These are phyloP conservation scores for Drosophila birchii DNA, from an alignment of 2,888 invertebrate genomes.

Conservation along the genomic window DNA sequence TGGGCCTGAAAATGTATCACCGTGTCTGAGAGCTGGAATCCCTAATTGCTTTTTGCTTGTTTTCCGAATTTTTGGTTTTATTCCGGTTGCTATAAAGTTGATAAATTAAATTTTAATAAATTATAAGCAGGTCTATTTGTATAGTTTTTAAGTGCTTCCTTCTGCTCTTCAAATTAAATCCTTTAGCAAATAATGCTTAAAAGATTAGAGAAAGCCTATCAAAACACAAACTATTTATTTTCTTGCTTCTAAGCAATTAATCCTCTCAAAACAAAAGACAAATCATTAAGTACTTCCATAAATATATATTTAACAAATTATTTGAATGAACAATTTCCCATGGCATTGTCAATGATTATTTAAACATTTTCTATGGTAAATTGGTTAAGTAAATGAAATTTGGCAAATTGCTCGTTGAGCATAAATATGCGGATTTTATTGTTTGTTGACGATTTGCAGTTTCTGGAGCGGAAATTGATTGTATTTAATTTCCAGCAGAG, in stretches of 20 bases:
- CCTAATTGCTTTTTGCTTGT: slow-evolving; percentile 23
- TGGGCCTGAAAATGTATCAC: slow-evolving; percentile 18
- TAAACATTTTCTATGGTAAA: slow-evolving; percentile 44
- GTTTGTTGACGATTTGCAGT: slow-evolving; percentile 56
- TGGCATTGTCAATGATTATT: slow-evolving; percentile 34
- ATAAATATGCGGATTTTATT: slow-evolving; percentile 51
- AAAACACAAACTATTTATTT: background rate
- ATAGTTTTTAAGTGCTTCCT: background rate
- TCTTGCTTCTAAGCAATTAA: slow-evolving; percentile 3
- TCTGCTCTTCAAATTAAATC: background rate
- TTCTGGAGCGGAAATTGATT: slow-evolving; percentile 81
- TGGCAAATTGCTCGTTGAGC: slow-evolving; percentile 44
- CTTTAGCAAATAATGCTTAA: background rate
- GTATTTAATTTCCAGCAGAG: slow-evolving; percentile 77
- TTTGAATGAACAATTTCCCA: slow-evolving; percentile 38
- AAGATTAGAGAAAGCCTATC: slow-evolving; percentile 1
- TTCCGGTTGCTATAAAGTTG: background rate
- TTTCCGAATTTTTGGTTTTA: slow-evolving; percentile 1
- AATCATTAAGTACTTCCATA: background rate
- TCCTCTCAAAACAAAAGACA: background rate
- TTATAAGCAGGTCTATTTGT: background rate
- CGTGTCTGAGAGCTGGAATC: slow-evolving; percentile 3
- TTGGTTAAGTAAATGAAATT: slow-evolving; percentile 34
- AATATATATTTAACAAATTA: slow-evolving; percentile 17
- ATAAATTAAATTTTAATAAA: slow-evolving; percentile 3